Evolutionary conservation across 2,888 invertebrate genomes (phyloP), one percentile per base, ranked within the genome.

Genomic region (Meloe dianella): DNA sequence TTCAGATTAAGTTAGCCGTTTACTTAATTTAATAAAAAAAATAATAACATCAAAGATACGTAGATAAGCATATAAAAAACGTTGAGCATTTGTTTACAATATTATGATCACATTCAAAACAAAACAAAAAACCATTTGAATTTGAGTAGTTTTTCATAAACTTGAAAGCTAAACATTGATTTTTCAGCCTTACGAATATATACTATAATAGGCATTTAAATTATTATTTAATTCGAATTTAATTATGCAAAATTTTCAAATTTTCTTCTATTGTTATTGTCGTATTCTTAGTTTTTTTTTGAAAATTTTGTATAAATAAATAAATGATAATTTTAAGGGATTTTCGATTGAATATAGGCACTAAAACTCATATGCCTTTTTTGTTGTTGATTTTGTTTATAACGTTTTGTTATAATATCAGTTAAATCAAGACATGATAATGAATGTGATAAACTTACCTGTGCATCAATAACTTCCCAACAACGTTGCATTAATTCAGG

Each of bases 391-490:
- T 66, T 69, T 51, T 63, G 57, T 57, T 71, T 73, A 30, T 60
- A 69, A 24, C 57, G 35, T 22, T 63, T 29, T 29, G 29, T 24
- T 32, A 30, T 29, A 64, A 69, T 70, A 59, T 63, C 71, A 64
- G 77, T 78, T 65, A 82, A 71, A 71, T 83, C 81, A 68, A 82
- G 77, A 72, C 81, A 82, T 67, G 82, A 82, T 67, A 83, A 75
- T 64, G 83, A 82, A 72, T 82, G 80, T 65, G 77, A 74, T 66
- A 84, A 80, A 86, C 89, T 89, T 90, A 94, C 94, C 92, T 94
- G 94, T 64, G 97, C 97, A 86, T 97, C 97, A 82, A 98, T 97
- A 71, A 97, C 97, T 88, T 96, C 96, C 96, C 96, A 96, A 86
- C 96, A 96, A 76, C 96, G 89, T 85, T 96, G 94, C 96, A 97